A percentile compares a stretch with the other conserved stretches of the same genome.
phyloP scores from a whole-genome alignment of 2,797 vertebrate genomes.

The Lophura swinhoii region DNA sequence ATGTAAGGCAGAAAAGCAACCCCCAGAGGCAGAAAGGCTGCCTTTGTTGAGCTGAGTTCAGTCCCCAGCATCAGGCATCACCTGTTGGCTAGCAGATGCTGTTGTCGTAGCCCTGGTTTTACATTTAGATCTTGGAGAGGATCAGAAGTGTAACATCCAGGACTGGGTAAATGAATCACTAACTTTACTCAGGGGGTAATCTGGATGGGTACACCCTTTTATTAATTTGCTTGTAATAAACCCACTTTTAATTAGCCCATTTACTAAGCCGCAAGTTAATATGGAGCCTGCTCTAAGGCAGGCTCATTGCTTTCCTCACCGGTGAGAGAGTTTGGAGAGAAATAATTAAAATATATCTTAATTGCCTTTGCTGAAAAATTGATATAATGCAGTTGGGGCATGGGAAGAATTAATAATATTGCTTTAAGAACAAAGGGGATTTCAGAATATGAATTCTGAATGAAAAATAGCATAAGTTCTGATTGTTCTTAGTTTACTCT shows the following conservation, averaged over 20 bases:
- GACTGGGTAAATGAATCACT: neutral
- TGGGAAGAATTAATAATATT: conserved; percentile 9
- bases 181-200: neutral
- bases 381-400: neutral
- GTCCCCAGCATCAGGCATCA: neutral
- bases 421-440: conserved; percentile 14
- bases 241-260: neutral
- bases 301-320: neutral
- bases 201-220: neutral
- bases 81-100: neutral
- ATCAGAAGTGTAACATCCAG: neutral
- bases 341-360: neutral
- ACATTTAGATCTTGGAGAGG: neutral
- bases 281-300: neutral
- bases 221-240: conserved; percentile 19
- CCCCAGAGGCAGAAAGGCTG: neutral
- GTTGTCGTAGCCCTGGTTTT: neutral
- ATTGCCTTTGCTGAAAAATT: neutral
- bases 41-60: neutral
- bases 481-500: neutral
- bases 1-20: neutral
- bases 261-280: neutral
- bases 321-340: neutral
- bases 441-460: conserved; percentile 18
- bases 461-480: neutral